Percentiles rank a stretch among this genome's conserved stretches.
Conservation (phyloP, 2,113 vertebrate genomes). For the Tautogolabrus adspersus region DNA sequence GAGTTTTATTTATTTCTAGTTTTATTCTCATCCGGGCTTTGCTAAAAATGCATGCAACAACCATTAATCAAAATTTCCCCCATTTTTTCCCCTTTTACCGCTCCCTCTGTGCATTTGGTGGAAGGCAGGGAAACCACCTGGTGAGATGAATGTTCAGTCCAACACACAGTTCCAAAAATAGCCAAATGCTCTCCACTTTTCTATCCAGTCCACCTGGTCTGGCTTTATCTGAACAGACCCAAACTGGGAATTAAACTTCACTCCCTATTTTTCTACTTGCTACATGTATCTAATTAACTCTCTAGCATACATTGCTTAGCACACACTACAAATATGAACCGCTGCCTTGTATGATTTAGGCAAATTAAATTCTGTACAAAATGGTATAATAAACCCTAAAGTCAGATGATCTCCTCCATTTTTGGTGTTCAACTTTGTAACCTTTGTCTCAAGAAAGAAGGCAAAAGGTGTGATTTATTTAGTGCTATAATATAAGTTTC, state of each 20-base stretch:
- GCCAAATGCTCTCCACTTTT: background rate
- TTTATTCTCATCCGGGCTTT: background rate
- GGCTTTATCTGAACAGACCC: background rate
- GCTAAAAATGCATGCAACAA: background rate
- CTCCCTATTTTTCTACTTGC: background rate
- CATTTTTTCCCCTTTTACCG: background rate
- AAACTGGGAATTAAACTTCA: background rate
- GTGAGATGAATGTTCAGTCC: constrained; percentile 20
- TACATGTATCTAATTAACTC: background rate
- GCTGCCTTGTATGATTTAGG: too few species aligned
- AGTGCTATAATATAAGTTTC: too few species aligned
- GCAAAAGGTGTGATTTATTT: too few species aligned
- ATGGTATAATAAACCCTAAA: too few species aligned
- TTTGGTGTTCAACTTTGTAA: too few species aligned
- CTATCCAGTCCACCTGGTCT: constrained; percentile 32
- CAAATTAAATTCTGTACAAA: background rate
- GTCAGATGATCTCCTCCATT: too few species aligned
- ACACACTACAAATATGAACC: background rate
- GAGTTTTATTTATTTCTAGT: background rate
- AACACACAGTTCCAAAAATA: constrained; percentile 22
- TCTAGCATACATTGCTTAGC: background rate
- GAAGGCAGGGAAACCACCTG: constrained; percentile 41
- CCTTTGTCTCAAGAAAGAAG: too few species aligned
- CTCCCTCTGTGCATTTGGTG: constrained; percentile 6
- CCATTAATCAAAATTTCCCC: background rate